These are phyloP conservation scores for Oscheius sp. DNA, from an alignment of 1,140 invertebrate species.

Conservation along the genomic window DNA sequence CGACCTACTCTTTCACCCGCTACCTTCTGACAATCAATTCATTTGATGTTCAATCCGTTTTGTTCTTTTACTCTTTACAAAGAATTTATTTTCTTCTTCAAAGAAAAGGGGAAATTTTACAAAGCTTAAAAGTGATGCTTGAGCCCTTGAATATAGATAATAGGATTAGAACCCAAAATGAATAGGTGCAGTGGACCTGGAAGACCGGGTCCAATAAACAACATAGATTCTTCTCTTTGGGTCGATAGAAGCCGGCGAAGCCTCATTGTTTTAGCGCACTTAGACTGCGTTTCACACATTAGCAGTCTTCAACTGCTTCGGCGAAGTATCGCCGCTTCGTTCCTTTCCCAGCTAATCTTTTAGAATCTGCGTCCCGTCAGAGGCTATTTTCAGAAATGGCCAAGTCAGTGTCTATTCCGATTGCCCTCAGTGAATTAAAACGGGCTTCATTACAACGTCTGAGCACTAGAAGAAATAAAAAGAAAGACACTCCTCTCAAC, in stretches of 20 bases:
- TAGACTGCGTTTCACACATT: slow-evolving; percentile 1
- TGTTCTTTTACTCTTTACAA: too few relatives aligned
- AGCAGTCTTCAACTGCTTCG: background rate
- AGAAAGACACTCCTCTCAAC: background rate
- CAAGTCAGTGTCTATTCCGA: background rate
- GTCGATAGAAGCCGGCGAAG: background rate
- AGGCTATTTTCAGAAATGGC: background rate
- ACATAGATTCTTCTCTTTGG: background rate
- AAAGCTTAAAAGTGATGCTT: too few relatives aligned
- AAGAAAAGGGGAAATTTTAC: too few relatives aligned
- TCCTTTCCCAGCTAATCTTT: background rate
- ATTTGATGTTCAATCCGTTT: too few relatives aligned
- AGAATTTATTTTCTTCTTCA: too few relatives aligned
- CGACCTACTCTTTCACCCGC: too few relatives aligned
- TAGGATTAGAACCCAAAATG: too few relatives aligned
- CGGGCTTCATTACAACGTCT: background rate
- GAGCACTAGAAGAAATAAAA: background rate
- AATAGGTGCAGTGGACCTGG: too few relatives aligned
- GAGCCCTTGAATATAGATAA: too few relatives aligned
- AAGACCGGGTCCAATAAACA: too few relatives aligned
- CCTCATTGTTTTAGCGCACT: background rate
- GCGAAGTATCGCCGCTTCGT: background rate
- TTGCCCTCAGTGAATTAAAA: background rate
- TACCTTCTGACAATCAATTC: too few relatives aligned
- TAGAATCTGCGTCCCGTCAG: too few relatives aligned